Evolutionary conservation across 2,888 invertebrate species (phyloP), one percentile per base, ranked within the genome.

Genomic region (Lasioglossum calceatum): DNA sequence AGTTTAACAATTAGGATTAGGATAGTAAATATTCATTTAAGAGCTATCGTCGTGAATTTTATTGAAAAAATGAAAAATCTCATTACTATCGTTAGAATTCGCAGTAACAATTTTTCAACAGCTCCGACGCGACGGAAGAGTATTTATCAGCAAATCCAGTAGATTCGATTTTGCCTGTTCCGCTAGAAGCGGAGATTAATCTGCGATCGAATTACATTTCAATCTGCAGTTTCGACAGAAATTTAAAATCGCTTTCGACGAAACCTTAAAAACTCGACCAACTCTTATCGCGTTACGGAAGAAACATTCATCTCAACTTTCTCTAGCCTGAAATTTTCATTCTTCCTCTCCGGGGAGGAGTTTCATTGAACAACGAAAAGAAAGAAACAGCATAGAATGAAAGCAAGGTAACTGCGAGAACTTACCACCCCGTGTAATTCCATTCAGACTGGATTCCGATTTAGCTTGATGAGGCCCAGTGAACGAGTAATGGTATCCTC

Each of bases 401-500:
- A 1, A 70, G 10, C 8, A 19, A 23, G 19, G 36, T 19, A 23
- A 23, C 83, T 71, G 23, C 58, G 44, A n/a, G 36, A 4, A 91
- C 93, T 93, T 77, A 94, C 95, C 95, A 87, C 97, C 97, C 91
- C 96, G 96, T 19, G 97, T 97, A 77, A 96, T 95, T 79, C 97
- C 97, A 92, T 97, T 96, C 81, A 96, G 94, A 88, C 96, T 96
- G 14, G 96, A 95, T 95, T 97, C 97, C 79, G 96, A 95, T 94
- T 97, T 97, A 89, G 97, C 96, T 90, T 97, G 97, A 88, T 96
- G 96, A 44, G 97, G 97, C 91, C 96, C 97, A 42, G 96, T 95
- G 94, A 97, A 97, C 27, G 97, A 97, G 91, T 96, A 96, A 83
- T 95, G 95, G 93, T 96, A 96, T 89, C 96, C 95, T 14, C 96